phyloP scores from a whole-genome alignment of 2,888 invertebrate species.

The Diogma glabrata region DNA sequence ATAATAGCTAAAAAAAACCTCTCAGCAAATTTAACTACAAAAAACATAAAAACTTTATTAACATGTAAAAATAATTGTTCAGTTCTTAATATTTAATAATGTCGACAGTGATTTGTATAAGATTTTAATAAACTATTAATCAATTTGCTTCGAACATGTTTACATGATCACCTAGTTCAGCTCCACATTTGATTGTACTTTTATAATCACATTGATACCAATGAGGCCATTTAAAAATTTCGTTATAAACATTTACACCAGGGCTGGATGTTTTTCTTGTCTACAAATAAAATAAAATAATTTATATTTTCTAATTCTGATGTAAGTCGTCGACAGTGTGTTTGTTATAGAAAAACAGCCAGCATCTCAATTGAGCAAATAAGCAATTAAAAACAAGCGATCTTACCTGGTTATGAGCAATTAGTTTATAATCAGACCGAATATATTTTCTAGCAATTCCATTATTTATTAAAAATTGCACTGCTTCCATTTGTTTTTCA shows the following conservation, averaged over 20 bases:
- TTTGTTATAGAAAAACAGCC: no score
- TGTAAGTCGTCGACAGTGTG: no score
- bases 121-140: no score
- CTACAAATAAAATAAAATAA: conserved; percentile 19
- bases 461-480: conserved; percentile 34
- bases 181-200: conserved; percentile 27
- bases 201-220: conserved; percentile 32
- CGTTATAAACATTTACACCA: conserved; percentile 38
- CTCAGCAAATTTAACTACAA: no score
- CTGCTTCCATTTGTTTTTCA: conserved; percentile 36
- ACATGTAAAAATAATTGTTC: no score
- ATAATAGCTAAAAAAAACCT: no score
- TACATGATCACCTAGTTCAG: conserved; percentile 30
- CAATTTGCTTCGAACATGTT: no score
- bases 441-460: conserved; percentile 36
- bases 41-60: no score
- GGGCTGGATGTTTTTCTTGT: conserved; percentile 39
- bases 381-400: conserved; percentile 1
- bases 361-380: not conserved
- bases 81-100: no score
- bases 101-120: no score
- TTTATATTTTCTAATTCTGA: no score
- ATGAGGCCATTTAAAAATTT: conserved; percentile 41
- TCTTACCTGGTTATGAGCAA: conserved; percentile 42
- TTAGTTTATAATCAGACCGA: conserved; percentile 36